Percentiles rank a stretch among this genome's conserved stretches.
phyloP scores from a whole-genome alignment of 2,797 vertebrate genomes.

The Argyrosomus regius region DNA sequence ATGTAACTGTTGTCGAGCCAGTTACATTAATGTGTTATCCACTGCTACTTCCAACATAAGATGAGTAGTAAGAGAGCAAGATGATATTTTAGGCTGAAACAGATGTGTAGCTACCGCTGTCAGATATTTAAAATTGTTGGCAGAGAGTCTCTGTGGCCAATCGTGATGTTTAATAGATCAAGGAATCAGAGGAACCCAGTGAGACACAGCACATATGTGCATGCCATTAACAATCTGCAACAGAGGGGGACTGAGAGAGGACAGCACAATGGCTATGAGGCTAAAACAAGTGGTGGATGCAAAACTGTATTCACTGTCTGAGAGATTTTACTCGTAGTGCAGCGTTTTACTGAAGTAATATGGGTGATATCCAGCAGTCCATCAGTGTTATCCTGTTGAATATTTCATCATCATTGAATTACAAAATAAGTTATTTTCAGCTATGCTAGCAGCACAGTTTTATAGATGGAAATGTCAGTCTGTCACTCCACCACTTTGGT shows the following conservation, averaged over 20 bases:
- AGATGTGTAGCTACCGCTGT: constrained; percentile 21
- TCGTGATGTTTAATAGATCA: constrained; percentile 69
- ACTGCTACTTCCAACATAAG: background rate
- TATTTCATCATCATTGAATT: constrained; percentile 27
- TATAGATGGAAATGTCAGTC: background rate
- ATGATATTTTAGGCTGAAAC: constrained; percentile 22
- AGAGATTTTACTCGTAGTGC: constrained; percentile 9
- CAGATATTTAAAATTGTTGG: constrained; percentile 30
- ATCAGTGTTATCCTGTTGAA: constrained; percentile 13
- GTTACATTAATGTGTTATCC: background rate
- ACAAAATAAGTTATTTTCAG: constrained; percentile 6
- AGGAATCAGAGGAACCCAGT: constrained; percentile 33
- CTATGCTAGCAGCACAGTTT: background rate
- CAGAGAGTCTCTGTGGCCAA: constrained; percentile 33
- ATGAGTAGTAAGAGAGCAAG: too few species aligned
- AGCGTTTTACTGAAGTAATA: constrained; percentile 9
- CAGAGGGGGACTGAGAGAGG: constrained; percentile 6
- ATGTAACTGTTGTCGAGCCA: background rate
- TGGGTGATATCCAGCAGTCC: constrained; percentile 1
- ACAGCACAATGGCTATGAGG: constrained; percentile 36
- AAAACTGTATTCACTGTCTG: constrained; percentile 17
- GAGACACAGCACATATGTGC: constrained; percentile 58
- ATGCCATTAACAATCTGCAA: constrained; percentile 38
- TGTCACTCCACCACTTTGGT: background rate
- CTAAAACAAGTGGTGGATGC: constrained; percentile 11